Evolutionary conservation across 2,888 invertebrate genomes (phyloP).

Genomic region (Romanomermis culicivorax): DNA sequence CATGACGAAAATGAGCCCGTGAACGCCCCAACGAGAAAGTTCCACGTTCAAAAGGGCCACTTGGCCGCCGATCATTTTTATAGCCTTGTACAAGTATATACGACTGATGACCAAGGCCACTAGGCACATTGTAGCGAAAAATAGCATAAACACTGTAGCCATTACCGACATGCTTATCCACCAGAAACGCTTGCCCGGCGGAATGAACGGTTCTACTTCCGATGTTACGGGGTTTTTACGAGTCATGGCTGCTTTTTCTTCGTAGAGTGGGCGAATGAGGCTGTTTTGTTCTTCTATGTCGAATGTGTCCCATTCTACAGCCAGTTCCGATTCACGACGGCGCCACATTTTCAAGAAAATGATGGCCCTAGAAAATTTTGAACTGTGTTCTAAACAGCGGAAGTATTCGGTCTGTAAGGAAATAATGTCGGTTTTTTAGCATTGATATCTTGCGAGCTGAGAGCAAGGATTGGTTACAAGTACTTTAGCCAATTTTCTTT

Average conservation of each 20-base stretch:
- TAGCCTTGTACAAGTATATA: neutral
- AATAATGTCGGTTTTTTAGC: too few relatives aligned
- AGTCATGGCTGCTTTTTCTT: neutral
- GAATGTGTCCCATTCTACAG: neutral
- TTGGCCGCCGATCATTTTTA: neutral
- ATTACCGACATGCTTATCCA: neutral
- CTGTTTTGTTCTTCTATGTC: neutral
- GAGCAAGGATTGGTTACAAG: too few relatives aligned
- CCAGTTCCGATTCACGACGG: slow-evolving; percentile 1
- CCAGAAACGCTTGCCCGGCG: neutral
- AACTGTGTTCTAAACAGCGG: too few relatives aligned
- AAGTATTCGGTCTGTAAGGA: too few relatives aligned
- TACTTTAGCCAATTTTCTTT: too few relatives aligned
- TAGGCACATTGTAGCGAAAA: neutral
- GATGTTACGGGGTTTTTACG: neutral
- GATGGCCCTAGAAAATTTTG: neutral
- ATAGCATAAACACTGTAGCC: neutral
- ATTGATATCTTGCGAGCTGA: too few relatives aligned
- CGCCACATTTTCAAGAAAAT: neutral
- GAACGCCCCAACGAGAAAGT: neutral
- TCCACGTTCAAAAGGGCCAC: neutral
- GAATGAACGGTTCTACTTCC: neutral
- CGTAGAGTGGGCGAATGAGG: neutral
- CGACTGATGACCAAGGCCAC: neutral
- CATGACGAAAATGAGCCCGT: slow-evolving; percentile 4